phyloP scores from a whole-genome alignment of 2,113 vertebrate species.

The Felis chaus region DNA sequence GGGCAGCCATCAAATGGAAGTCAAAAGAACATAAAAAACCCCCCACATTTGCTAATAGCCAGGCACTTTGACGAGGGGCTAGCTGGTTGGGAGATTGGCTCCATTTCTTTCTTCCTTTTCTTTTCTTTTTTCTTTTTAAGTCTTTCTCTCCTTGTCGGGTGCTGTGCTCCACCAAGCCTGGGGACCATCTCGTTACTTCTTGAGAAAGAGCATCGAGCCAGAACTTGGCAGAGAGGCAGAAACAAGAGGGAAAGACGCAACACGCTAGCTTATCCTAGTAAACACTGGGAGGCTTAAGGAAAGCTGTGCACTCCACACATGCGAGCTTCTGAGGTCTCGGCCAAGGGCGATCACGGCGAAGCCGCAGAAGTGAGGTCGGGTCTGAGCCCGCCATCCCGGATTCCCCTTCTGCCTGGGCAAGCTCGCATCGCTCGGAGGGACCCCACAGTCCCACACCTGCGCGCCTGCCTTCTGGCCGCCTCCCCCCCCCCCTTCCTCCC shows the following conservation, averaged over 20 bases:
- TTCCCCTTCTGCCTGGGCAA: background rate
- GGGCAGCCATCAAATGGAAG: background rate
- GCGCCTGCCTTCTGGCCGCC: background rate
- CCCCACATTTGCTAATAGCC: background rate
- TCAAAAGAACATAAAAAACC: background rate
- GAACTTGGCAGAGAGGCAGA: background rate
- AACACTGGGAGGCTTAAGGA: background rate
- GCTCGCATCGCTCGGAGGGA: too few species aligned
- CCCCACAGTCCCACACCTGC: background rate
- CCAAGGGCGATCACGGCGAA: background rate
- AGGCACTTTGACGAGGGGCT: background rate
- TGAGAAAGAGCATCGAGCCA: background rate
- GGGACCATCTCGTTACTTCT: background rate
- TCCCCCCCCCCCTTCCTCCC: background rate
- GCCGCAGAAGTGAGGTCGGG: background rate
- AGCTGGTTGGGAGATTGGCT: background rate
- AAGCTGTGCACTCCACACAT: too few species aligned
- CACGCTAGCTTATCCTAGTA: background rate
- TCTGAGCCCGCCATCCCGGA: background rate
- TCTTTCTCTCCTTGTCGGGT: background rate
- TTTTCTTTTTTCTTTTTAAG: background rate
- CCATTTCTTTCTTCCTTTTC: background rate
- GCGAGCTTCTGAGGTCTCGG: background rate
- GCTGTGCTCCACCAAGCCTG: background rate
- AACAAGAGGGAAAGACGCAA: background rate